Evolutionary conservation across 2,888 invertebrate genomes (phyloP).

Genomic region (Oasisia sp.): DNA sequence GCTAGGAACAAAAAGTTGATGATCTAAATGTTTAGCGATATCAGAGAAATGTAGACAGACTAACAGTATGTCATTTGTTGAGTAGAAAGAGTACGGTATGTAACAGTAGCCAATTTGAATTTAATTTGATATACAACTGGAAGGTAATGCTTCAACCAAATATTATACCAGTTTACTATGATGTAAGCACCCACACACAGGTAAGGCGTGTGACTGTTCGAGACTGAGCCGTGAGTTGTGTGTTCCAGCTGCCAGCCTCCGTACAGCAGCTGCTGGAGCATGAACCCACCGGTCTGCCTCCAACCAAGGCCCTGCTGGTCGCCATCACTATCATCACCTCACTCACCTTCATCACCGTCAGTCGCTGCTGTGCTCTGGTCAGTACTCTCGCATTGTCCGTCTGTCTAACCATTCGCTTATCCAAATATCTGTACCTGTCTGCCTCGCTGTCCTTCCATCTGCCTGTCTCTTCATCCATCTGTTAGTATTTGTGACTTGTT

Average conservation of each 20-base stretch:
- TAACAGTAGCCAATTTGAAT: no score
- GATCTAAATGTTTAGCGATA: no score
- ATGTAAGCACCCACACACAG: background rate
- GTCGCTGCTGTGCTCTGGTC: conserved; percentile 17
- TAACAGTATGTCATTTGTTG: no score
- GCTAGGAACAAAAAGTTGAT: no score
- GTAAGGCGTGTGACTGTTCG: background rate
- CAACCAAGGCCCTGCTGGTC: conserved; percentile 21
- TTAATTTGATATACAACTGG: no score
- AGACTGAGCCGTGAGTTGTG: background rate
- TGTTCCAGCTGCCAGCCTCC: conserved; percentile 17
- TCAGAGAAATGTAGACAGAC: no score
- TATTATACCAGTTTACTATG: no score
- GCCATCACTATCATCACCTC: background rate
- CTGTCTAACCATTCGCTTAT: background rate
- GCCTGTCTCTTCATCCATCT: background rate
- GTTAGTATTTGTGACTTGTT: no score
- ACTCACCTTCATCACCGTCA: conserved; percentile 21
- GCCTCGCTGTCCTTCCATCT: background rate
- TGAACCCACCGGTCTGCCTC: conserved; percentile 22
- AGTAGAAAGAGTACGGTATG: no score
- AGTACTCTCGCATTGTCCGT: background rate
- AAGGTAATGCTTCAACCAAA: no score
- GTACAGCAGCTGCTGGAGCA: conserved; percentile 18
- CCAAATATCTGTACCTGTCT: background rate